Evolutionary conservation across 2,797 vertebrate species (phyloP).

Genomic region (Poecile montanus): DNA sequence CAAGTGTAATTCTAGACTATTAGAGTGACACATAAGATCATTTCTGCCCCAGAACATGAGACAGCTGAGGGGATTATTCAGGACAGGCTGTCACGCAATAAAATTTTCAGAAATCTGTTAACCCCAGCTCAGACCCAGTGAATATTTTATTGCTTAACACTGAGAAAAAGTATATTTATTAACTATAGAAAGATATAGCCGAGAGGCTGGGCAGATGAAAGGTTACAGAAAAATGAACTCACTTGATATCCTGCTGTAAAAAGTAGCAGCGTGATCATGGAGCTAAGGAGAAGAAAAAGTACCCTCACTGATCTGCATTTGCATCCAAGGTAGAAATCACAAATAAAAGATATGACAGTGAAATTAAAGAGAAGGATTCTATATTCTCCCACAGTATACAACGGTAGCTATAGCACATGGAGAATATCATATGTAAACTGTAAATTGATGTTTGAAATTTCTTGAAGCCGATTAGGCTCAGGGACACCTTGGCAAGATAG

Average conservation of each 20-base stretch:
- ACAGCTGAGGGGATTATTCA: slow-evolving; percentile 86
- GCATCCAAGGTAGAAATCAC: neutral
- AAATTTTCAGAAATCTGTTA: slow-evolving; percentile 96
- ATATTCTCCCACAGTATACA: neutral
- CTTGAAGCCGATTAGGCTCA: slow-evolving; percentile 16
- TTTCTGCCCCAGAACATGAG: slow-evolving; percentile 85
- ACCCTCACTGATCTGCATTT: slow-evolving; percentile 26
- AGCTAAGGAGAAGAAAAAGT: slow-evolving; percentile 12
- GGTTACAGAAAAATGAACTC: slow-evolving; percentile 39
- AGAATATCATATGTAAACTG: neutral
- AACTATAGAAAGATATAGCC: slow-evolving; percentile 85
- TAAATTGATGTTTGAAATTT: slow-evolving; percentile 20
- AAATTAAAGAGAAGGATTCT: slow-evolving; percentile 9
- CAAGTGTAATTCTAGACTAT: slow-evolving; percentile 98
- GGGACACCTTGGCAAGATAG: neutral
- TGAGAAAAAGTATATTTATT: slow-evolving; percentile 85
- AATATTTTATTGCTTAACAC: slow-evolving; percentile 90
- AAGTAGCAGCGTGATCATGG: neutral
- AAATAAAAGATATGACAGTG: neutral
- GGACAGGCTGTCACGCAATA: slow-evolving; percentile 91
- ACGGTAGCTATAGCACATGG: neutral
- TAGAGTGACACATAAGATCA: slow-evolving; percentile 92
- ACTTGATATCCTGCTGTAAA: slow-evolving; percentile 34
- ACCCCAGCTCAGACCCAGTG: slow-evolving; percentile 90
- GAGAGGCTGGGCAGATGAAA: slow-evolving; percentile 70